phyloP scores from a whole-genome alignment of 2,888 invertebrate genomes.

The Eupithecia subumbrata region DNA sequence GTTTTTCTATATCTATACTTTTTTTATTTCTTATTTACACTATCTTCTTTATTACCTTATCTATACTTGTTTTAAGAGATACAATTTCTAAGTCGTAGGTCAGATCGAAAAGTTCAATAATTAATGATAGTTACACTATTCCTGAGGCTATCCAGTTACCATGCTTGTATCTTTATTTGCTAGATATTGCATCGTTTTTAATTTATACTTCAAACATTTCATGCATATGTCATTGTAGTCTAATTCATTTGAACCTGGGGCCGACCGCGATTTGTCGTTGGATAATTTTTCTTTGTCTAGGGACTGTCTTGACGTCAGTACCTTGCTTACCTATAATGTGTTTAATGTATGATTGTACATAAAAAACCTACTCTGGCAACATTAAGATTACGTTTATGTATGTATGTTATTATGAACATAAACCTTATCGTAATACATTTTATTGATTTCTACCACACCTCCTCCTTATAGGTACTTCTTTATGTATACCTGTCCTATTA shows the following conservation, averaged over 20 bases:
- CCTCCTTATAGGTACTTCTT: background rate
- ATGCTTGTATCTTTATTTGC: too few relatives aligned
- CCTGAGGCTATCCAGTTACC: background rate
- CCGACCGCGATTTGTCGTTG: background rate
- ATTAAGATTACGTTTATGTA: background rate
- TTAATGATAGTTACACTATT: background rate
- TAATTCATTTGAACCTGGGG: slow-evolving; percentile 3
- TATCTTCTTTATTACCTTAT: background rate
- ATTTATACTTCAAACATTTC: background rate
- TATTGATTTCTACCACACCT: background rate
- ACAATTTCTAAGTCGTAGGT: too few relatives aligned
- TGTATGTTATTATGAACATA: background rate
- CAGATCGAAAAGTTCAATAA: background rate
- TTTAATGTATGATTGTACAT: background rate
- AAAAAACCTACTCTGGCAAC: slow-evolving; percentile 1
- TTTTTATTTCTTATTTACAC: background rate
- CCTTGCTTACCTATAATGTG: background rate
- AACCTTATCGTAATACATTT: slow-evolving; percentile 4
- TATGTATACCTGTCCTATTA: background rate
- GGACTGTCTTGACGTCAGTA: background rate
- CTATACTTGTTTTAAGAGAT: background rate
- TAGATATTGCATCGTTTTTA: background rate
- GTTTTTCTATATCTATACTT: background rate
- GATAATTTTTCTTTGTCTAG: background rate
- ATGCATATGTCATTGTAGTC: background rate